A percentile compares a stretch with the other conserved stretches of the same genome.
These are phyloP conservation scores for Phycodurus eques DNA, from an alignment of 2,113 vertebrate genomes.

Conservation along the genomic window DNA sequence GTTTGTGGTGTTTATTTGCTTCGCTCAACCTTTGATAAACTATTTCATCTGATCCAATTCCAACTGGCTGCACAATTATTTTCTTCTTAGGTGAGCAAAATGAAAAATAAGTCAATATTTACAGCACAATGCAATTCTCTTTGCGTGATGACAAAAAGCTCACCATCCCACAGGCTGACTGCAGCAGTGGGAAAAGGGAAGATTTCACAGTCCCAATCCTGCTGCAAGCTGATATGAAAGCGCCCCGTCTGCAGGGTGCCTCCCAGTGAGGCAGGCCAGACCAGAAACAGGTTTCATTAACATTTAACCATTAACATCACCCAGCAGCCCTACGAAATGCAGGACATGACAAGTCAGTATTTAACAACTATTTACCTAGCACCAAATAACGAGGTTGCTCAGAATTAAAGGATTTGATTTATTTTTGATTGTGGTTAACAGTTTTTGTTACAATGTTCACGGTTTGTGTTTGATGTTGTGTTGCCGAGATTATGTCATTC, in stretches of 20 bases:
- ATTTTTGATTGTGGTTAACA: too few species aligned
- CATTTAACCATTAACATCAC: constrained; percentile 17
- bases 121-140: constrained; percentile 23
- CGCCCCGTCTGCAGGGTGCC: constrained; percentile 12
- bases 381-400: background rate
- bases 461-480: background rate
- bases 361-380: background rate
- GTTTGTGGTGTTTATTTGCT: background rate
- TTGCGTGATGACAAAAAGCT: constrained; percentile 8
- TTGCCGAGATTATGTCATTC: too few species aligned
- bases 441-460: background rate
- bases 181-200: constrained; percentile 35
- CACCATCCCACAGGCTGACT: constrained; percentile 24
- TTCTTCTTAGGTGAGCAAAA: background rate
- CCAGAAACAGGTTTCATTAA: constrained; percentile 19
- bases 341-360: background rate
- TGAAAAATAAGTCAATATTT: constrained; percentile 5
- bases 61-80: constrained; percentile 2
- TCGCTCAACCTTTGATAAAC: background rate
- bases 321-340: constrained; percentile 8
- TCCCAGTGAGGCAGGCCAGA: constrained; percentile 10
- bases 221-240: constrained; percentile 38
- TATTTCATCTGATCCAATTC: background rate
- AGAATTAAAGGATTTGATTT: background rate
- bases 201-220: constrained; percentile 46